Percentiles rank a stretch among this genome's conserved stretches.
These are phyloP conservation scores for Cheracebus regulus DNA, from an alignment of 2,797 vertebrate species.

Conservation along the genomic window DNA sequence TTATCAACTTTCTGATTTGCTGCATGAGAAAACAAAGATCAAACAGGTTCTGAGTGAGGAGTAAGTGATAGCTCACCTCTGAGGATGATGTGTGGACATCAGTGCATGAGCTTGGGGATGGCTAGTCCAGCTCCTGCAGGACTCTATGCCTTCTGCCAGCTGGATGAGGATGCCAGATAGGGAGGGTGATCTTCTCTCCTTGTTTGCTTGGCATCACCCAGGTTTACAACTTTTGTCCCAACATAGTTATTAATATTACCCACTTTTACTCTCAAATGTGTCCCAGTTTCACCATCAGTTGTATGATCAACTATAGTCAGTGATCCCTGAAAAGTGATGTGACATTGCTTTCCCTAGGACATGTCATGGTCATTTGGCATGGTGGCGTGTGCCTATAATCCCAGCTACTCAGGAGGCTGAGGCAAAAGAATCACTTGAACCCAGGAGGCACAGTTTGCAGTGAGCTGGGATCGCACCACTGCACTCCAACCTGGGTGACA, in stretches of 20 bases:
- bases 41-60: not conserved
- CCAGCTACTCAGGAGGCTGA: too few relatives aligned
- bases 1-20: not conserved
- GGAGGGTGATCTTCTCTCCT: not conserved
- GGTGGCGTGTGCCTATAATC: too few relatives aligned
- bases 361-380: not conserved
- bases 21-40: not conserved
- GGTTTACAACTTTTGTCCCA: not conserved
- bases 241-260: too few relatives aligned
- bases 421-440: too few relatives aligned
- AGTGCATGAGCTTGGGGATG: accelerated
- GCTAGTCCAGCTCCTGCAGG: accelerated
- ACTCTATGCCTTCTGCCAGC: accelerated
- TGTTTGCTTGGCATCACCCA: not conserved
- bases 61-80: accelerated
- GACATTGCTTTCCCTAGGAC: not conserved
- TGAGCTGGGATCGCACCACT: too few relatives aligned
- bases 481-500: too few relatives aligned
- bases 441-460: too few relatives aligned
- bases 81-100: accelerated
- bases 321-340: not conserved
- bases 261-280: not conserved
- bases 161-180: too few relatives aligned
- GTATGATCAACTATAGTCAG: not conserved
- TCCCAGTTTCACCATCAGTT: not conserved